Conservation (phyloP, 2,113 vertebrate genomes). For the Gallinago paraguaiae region DNA sequence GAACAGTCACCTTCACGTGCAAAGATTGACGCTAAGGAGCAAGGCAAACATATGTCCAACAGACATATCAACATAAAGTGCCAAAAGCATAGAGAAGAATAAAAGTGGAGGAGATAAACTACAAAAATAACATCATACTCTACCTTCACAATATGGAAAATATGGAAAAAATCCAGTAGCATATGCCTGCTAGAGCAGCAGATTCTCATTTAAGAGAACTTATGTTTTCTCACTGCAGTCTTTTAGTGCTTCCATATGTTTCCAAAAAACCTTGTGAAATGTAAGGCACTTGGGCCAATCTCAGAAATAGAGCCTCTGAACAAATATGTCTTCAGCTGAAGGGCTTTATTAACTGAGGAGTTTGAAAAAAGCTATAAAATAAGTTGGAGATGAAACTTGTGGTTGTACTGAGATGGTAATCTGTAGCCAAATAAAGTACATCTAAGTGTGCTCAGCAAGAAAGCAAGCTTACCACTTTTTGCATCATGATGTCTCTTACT, state of each 20-base stretch:
- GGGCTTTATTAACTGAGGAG: background rate
- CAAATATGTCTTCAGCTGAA: background rate
- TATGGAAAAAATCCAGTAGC: conserved; percentile 68
- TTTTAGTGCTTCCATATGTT: conserved; percentile 71
- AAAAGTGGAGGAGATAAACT: conserved; percentile 41
- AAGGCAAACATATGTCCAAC: conserved; percentile 64
- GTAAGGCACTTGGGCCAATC: conserved; percentile 40
- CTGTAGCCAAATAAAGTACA: background rate
- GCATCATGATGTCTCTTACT: background rate
- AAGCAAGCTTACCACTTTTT: background rate
- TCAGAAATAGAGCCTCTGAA: conserved; percentile 30
- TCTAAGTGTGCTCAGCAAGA: background rate
- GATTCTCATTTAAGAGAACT: conserved; percentile 69
- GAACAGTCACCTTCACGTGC: conserved; percentile 52
- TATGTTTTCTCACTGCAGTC: conserved; percentile 67
- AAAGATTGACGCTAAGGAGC: conserved; percentile 49
- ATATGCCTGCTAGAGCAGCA: conserved; percentile 62
- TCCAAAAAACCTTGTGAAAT: conserved; percentile 55
- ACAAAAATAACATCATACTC: conserved; percentile 60
- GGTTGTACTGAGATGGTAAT: background rate
- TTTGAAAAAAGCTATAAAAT: background rate
- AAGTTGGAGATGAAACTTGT: background rate
- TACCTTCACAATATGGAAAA: conserved; percentile 67
- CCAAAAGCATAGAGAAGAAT: conserved; percentile 49
- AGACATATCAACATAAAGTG: conserved; percentile 53